phyloP scores from a whole-genome alignment of 2,888 invertebrate species.

The Pherbina coryleti region DNA sequence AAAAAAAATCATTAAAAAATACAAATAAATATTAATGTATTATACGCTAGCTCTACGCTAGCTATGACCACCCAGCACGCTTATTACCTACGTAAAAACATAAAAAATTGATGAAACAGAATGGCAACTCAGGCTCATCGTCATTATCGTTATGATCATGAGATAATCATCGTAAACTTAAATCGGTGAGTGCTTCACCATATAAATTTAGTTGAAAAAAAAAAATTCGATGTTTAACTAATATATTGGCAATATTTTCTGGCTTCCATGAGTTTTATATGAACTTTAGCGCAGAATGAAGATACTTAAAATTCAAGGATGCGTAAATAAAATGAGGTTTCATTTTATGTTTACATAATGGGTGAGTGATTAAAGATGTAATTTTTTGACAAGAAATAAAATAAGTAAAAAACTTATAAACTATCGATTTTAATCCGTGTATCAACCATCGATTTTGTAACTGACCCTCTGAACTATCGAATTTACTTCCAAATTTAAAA shows the following conservation, averaged over 20 bases:
- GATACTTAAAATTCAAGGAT: too few relatives aligned
- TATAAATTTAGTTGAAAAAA: not conserved
- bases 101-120: conserved; percentile 37
- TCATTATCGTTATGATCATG: conserved; percentile 3
- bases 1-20: not conserved
- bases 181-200: not conserved
- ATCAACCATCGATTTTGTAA: too few relatives aligned
- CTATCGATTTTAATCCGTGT: too few relatives aligned
- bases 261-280: not conserved
- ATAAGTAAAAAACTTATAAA: too few relatives aligned
- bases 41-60: conserved; percentile 7
- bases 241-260: conserved; percentile 22
- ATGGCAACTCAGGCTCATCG: conserved; percentile 37
- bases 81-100: conserved; percentile 34
- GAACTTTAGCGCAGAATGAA: not conserved
- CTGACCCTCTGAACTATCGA: too few relatives aligned
- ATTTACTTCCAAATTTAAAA: too few relatives aligned
- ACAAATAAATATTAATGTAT: conserved; percentile 3
- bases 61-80: conserved; percentile 43
- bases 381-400: too few relatives aligned
- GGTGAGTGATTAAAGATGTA: too few relatives aligned
- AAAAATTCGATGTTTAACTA: not conserved
- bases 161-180: not conserved
- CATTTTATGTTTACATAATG: too few relatives aligned
- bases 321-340: too few relatives aligned